phyloP scores from a whole-genome alignment of 2,888 invertebrate species.

The Noctuana brunneofusca region DNA sequence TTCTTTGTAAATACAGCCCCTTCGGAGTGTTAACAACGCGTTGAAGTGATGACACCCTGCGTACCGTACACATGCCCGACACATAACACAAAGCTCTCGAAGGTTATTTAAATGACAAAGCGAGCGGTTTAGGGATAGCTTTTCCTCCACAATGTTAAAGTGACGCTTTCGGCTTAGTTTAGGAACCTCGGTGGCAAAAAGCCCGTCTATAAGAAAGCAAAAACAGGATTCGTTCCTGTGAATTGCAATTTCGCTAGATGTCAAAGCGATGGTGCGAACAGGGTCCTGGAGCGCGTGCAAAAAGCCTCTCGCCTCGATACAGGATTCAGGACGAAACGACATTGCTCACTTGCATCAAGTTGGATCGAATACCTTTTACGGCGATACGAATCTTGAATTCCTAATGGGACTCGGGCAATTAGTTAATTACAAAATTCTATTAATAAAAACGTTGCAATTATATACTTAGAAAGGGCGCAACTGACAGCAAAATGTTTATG shows the following conservation, averaged over 20 bases:
- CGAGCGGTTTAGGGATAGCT: conserved; percentile 45
- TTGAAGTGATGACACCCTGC: conserved; percentile 50
- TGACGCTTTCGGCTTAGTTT: conserved; percentile 40
- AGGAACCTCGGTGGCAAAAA: conserved; percentile 46
- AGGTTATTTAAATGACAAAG: conserved; percentile 49
- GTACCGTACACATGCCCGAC: conserved; percentile 42
- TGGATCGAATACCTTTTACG: conserved; percentile 50
- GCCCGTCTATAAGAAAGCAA: conserved; percentile 44
- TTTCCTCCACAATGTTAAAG: conserved; percentile 37
- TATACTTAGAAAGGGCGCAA: conserved; percentile 19
- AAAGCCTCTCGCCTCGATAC: conserved; percentile 53
- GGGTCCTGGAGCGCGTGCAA: conserved; percentile 66
- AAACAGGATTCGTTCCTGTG: conserved; percentile 57
- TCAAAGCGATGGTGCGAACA: conserved; percentile 71
- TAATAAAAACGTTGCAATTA: conserved; percentile 49
- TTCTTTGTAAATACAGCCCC: conserved; percentile 62
- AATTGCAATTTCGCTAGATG: conserved; percentile 66
- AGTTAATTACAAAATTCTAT: conserved; percentile 53
- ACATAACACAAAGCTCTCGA: conserved; percentile 43
- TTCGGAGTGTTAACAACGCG: conserved; percentile 50
- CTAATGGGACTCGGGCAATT: conserved; percentile 56
- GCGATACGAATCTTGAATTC: conserved; percentile 55
- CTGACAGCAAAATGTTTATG: conserved; percentile 41
- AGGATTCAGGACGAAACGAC: conserved; percentile 38
- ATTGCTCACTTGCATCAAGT: conserved; percentile 41